Percentiles rank a stretch among this genome's conserved stretches.
Evolutionary conservation across 37 sponge, comb jelly and placozoan genomes (phyloP).

Genomic region (Cliona cf. orientalis): DNA sequence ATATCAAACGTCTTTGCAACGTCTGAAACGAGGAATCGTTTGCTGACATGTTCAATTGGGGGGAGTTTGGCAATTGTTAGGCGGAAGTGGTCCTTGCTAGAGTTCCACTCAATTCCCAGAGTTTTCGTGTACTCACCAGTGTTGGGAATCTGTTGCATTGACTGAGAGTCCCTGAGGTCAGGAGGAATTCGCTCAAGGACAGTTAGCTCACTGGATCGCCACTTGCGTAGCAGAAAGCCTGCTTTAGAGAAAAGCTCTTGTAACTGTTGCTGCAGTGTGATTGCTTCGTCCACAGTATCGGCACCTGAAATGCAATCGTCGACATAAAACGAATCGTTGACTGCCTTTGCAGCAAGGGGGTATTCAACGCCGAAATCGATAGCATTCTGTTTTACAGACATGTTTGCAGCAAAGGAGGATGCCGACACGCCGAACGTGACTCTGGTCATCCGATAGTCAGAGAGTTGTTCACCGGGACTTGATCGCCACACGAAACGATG

Average conservation of each 20-base stretch:
- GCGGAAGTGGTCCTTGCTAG: slow-evolving; percentile 13
- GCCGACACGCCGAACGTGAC: slow-evolving; percentile 21
- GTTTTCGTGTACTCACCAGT: slow-evolving; percentile 29
- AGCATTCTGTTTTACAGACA: slow-evolving; percentile 27
- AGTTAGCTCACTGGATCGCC: too few relatives aligned
- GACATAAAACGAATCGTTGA: background rate
- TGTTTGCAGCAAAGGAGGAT: slow-evolving; percentile 14
- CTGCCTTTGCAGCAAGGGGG: too few relatives aligned
- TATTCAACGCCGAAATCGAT: slow-evolving; percentile 6
- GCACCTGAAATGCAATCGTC: too few relatives aligned
- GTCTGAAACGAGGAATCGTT: slow-evolving; percentile 16
- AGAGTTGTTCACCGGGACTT: background rate
- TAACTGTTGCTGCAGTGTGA: slow-evolving; percentile 1
- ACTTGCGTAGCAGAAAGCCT: slow-evolving; percentile 11
- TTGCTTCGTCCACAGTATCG: slow-evolving; percentile 5
- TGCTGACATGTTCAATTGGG: background rate
- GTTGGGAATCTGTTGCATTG: slow-evolving; percentile 13
- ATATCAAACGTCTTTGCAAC: slow-evolving; percentile 25
- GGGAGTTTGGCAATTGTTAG: slow-evolving; percentile 9
- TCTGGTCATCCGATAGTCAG: too few relatives aligned
- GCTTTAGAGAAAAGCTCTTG: slow-evolving; percentile 11
- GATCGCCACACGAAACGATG: too few relatives aligned
- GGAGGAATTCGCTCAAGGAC: background rate
- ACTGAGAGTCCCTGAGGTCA: slow-evolving; percentile 3
- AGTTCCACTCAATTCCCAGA: slow-evolving; percentile 52